Conservation (phyloP, 2,888 invertebrate genomes). For the Phorcus lineatus region DNA sequence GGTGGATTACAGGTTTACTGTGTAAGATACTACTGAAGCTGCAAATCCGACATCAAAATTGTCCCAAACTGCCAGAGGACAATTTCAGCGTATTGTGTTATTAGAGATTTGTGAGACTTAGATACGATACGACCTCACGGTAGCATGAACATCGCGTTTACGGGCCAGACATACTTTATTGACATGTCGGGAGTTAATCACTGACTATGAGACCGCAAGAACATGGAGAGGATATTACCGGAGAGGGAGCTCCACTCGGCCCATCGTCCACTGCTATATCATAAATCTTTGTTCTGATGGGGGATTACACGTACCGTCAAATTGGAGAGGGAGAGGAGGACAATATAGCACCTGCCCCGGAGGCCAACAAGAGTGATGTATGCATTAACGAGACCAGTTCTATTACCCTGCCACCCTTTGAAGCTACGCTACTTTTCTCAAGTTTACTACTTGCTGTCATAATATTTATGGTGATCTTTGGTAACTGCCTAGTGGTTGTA, state of each 20-base stretch:
- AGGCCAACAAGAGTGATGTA: background rate
- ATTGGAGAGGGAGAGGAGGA: background rate
- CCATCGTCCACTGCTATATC: background rate
- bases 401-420: conserved; percentile 15
- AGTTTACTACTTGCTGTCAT: conserved; percentile 78
- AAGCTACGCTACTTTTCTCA: conserved; percentile 36
- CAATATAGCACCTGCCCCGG: background rate
- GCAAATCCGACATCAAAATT: background rate
- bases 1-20: too few relatives aligned
- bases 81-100: conserved; percentile 3
- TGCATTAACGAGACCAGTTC: conserved; percentile 14
- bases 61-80: background rate
- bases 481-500: conserved; percentile 93
- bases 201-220: background rate
- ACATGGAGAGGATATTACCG: background rate
- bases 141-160: background rate
- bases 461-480: conserved; percentile 91
- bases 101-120: background rate
- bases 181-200: background rate
- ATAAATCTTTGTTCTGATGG: background rate
- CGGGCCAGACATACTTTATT: background rate
- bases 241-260: background rate
- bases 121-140: background rate
- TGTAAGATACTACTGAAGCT: too few relatives aligned
- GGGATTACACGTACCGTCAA: background rate